Evolutionary conservation across 30 jellyfish, hydroid and myxozoan species (phyloP), one percentile per base, ranked within the genome.

Genomic region (Turritopsis dohrnii): DNA sequence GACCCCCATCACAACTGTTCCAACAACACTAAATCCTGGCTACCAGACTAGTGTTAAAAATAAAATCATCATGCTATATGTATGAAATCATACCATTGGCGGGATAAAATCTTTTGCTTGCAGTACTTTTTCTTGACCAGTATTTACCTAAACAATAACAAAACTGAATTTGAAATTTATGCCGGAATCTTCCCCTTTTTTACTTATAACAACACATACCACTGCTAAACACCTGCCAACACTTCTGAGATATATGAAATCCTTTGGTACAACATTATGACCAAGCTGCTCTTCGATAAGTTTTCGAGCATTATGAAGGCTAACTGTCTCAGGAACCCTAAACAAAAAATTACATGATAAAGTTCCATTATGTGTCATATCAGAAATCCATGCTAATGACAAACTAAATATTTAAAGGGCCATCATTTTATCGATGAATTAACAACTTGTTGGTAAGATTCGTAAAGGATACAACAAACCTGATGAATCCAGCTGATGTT

Each of bases 151-250:
- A 52, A 88, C 52, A 22, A 16, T 7, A 25, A 17, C 60, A 41
- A 5, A 41, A 41, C 60, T n/a, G n/a, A n/a, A n/a, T n/a, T n/a
- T n/a, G n/a, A n/a, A n/a, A n/a, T n/a, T n/a, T n/a, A n/a, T n/a
- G n/a, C n/a, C n/a, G n/a, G n/a, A n/a, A n/a, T n/a, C n/a, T 41
- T 41, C 60, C 60, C 60, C 5, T 41, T 41, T 41, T 41, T 41
- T 41, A 41, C 60, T 41, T 5, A 41, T 41, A 41, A 69, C 16
- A 69, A 69, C 22, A 76, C 95, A 71, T 73, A 90, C 97, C 41
- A 83, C 84, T 29, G 97, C 97, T 72, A 90, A 66, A 66, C 97
- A 90, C 28, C 97, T 53, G 52, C 97, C 97, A 76, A 90, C 97
- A 83, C 93, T 90, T 76, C 97, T 53, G 65, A 90, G 71, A 71